These are phyloP conservation scores for Alectoris magna DNA, from an alignment of 2,797 vertebrate genomes.

Conservation along the genomic window DNA sequence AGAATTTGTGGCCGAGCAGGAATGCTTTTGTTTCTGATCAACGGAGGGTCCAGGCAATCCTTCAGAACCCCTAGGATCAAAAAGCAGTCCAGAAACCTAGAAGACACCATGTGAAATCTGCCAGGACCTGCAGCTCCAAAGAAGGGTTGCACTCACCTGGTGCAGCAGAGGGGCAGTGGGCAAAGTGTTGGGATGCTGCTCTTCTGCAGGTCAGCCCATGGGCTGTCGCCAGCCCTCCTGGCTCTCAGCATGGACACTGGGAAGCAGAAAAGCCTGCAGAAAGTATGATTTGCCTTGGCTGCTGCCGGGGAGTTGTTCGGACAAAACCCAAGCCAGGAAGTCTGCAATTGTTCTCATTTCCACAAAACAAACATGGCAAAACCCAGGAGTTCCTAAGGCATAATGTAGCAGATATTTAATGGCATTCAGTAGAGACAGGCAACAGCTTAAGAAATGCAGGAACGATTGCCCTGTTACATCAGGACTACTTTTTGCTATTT, in stretches of 20 bases:
- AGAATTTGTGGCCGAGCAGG: background rate
- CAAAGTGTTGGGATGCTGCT: background rate
- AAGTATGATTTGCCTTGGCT: background rate
- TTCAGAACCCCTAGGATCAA: background rate
- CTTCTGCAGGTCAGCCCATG: background rate
- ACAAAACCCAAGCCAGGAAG: background rate
- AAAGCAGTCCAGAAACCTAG: background rate
- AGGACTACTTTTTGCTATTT: slow-evolving; percentile 21
- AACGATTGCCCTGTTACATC: background rate
- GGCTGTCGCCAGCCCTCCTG: background rate
- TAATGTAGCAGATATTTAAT: slow-evolving; percentile 9
- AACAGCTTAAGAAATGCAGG: slow-evolving; percentile 30
- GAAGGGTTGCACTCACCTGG: background rate
- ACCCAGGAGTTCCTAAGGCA: background rate
- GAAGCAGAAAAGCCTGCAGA: background rate
- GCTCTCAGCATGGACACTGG: accelerated
- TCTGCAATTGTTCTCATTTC: background rate
- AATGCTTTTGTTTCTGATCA: background rate
- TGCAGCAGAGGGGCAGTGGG: background rate
- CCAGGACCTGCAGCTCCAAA: background rate
- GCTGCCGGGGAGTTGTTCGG: accelerated
- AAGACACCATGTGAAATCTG: background rate
- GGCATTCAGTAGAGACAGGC: slow-evolving; percentile 14
- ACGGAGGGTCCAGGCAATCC: accelerated
- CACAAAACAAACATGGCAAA: slow-evolving; percentile 30